Evolutionary conservation across 37 sponge, comb jelly and placozoan genomes (phyloP).

Genomic region (Ianthella basta): DNA sequence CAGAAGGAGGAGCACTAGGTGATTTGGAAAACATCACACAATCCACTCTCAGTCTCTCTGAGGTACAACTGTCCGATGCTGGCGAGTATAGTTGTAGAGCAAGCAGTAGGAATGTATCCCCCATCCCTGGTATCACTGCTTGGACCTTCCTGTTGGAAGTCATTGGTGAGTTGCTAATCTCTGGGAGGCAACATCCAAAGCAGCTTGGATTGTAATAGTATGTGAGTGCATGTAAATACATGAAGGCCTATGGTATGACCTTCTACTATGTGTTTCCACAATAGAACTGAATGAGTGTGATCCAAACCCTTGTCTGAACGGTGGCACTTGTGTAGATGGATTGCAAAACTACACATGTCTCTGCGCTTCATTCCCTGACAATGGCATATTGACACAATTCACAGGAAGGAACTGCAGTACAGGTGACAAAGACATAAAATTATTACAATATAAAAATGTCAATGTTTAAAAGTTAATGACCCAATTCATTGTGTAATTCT

Average conservation of each 20-base stretch:
- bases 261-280: not conserved
- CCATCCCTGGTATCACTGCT: slow-evolving; percentile 9
- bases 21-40: not conserved
- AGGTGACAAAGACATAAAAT: not conserved
- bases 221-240: not conserved
- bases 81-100: slow-evolving; percentile 23
- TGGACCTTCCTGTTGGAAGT: not conserved
- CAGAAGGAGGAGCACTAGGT: not conserved
- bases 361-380: not conserved
- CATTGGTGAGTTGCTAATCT: not conserved
- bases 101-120: slow-evolving; percentile 14
- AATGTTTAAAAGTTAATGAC: too few relatives aligned
- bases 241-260: not conserved
- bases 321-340: slow-evolving; percentile 20
- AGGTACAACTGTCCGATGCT: slow-evolving; percentile 8
- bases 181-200: too few relatives aligned
- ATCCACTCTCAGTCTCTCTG: not conserved
- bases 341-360: not conserved
- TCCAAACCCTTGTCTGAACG: slow-evolving; percentile 18
- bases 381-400: not conserved
- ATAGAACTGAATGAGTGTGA: slow-evolving; percentile 3
- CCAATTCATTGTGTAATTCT: too few relatives aligned
- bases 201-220: too few relatives aligned
- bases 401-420: slow-evolving; percentile 4
- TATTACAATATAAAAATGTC: too few relatives aligned